phyloP scores from a whole-genome alignment of 2,797 vertebrate genomes.

The Pogonophryne albipinna region DNA sequence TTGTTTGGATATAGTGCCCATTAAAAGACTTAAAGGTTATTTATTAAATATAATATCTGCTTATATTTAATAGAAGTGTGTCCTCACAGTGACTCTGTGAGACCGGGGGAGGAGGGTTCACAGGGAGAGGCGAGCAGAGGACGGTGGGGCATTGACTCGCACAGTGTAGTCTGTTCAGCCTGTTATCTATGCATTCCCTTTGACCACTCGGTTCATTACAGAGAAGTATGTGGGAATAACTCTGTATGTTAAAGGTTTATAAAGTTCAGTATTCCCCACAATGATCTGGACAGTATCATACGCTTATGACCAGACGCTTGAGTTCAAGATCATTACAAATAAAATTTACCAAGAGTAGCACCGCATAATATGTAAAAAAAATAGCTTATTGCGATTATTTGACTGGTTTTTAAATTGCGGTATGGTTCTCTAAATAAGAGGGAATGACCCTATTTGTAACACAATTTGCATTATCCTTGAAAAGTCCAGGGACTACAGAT shows the following conservation, averaged over 20 bases:
- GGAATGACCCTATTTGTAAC: too few relatives aligned
- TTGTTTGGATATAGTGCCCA: not conserved
- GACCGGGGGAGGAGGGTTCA: constrained; percentile 17
- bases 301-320: not conserved
- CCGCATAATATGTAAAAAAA: too few relatives aligned
- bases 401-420: too few relatives aligned
- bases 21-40: not conserved
- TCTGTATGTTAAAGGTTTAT: constrained; percentile 10
- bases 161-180: constrained; percentile 44
- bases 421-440: too few relatives aligned
- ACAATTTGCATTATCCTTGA: too few relatives aligned
- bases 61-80: not conserved
- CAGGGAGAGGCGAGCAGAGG: constrained; percentile 28
- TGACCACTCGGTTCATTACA: constrained; percentile 50
- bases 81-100: not conserved
- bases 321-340: not conserved
- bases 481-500: too few relatives aligned
- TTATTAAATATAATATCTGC: not conserved
- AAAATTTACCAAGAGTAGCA: too few relatives aligned
- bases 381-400: too few relatives aligned
- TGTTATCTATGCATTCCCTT: constrained; percentile 58
- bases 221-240: constrained; percentile 28
- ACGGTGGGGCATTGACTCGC: constrained; percentile 70
- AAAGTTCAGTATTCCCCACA: constrained; percentile 23
- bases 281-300: constrained; percentile 3